phyloP scores from a whole-genome alignment of 2,113 vertebrate species.

The Lucifuga dentata region DNA sequence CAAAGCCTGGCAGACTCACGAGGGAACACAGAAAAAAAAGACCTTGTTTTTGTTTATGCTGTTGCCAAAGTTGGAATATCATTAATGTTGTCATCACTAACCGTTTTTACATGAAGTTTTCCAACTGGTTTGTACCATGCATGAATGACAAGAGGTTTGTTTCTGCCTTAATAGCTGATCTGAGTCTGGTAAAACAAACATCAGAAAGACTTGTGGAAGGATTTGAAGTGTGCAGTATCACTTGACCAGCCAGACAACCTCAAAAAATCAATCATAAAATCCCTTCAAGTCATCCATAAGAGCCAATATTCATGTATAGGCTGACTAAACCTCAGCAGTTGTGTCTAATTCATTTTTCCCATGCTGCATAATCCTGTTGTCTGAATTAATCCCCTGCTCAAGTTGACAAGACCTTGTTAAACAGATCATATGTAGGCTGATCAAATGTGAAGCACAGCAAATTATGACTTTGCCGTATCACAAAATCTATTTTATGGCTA shows the following conservation, averaged over 20 bases:
- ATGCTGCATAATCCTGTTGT: slow-evolving; percentile 60
- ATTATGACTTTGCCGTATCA: slow-evolving; percentile 20
- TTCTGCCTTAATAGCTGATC: slow-evolving; percentile 33
- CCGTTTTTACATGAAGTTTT: slow-evolving; percentile 32
- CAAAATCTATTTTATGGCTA: slow-evolving; percentile 18
- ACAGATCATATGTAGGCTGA: slow-evolving; percentile 49
- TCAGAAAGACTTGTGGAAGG: slow-evolving; percentile 37
- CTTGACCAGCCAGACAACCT: slow-evolving; percentile 38
- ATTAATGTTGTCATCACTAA: slow-evolving; percentile 33
- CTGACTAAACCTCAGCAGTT: slow-evolving; percentile 46
- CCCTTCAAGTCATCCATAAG: slow-evolving; percentile 49
- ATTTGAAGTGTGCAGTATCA: slow-evolving; percentile 40
- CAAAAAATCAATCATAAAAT: slow-evolving; percentile 38
- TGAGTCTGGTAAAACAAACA: slow-evolving; percentile 45
- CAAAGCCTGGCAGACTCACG: slow-evolving; percentile 31
- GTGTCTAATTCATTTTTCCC: slow-evolving; percentile 58
- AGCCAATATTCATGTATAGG: slow-evolving; percentile 47
- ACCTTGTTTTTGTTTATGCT: slow-evolving; percentile 54
- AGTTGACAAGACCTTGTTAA: slow-evolving; percentile 35
- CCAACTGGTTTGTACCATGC: slow-evolving; percentile 14
- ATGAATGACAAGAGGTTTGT: slow-evolving; percentile 42
- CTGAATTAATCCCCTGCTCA: slow-evolving; percentile 47
- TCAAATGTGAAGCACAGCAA: neutral
- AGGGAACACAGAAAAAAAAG: slow-evolving; percentile 2
- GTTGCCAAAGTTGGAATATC: slow-evolving; percentile 26